Conservation (phyloP, 2,888 invertebrate genomes). For the Lutraria lutraria region DNA sequence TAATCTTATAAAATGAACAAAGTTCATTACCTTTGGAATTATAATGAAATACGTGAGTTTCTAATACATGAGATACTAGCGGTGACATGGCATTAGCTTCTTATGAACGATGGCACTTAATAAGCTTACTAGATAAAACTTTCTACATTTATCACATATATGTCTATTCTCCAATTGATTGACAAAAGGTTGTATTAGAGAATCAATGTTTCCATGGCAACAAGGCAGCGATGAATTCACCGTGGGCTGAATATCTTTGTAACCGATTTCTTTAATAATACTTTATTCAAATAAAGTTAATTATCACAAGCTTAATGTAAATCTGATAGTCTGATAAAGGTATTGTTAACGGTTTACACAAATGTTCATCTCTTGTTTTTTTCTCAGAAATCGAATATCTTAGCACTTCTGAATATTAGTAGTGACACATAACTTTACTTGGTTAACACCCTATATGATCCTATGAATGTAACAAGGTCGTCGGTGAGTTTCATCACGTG, state of each 20-base stretch:
- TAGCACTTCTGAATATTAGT: no score
- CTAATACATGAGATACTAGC: no score
- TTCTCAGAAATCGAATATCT: no score
- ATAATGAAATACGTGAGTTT: no score
- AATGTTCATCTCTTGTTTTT: no score
- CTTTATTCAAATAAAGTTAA: slow-evolving; percentile 35
- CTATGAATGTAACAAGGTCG: no score
- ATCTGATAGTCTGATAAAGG: background rate
- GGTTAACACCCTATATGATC: no score
- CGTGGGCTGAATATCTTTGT: slow-evolving; percentile 33
- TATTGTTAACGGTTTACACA: no score
- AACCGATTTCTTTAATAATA: slow-evolving; percentile 32
- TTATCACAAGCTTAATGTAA: slow-evolving; percentile 24
- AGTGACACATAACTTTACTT: no score
- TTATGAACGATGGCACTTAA: background rate
- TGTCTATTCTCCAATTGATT: background rate
- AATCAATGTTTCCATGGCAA: slow-evolving; percentile 45
- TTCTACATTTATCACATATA: background rate
- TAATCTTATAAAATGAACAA: no score
- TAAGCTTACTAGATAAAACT: slow-evolving; percentile 17
- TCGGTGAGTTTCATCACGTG: no score
- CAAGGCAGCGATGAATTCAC: slow-evolving; percentile 15
- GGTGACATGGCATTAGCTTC: background rate
- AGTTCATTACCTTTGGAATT: no score
- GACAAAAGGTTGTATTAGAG: slow-evolving; percentile 11